phyloP scores from a whole-genome alignment of 2,888 invertebrate species.

The Cheilosia grossa region DNA sequence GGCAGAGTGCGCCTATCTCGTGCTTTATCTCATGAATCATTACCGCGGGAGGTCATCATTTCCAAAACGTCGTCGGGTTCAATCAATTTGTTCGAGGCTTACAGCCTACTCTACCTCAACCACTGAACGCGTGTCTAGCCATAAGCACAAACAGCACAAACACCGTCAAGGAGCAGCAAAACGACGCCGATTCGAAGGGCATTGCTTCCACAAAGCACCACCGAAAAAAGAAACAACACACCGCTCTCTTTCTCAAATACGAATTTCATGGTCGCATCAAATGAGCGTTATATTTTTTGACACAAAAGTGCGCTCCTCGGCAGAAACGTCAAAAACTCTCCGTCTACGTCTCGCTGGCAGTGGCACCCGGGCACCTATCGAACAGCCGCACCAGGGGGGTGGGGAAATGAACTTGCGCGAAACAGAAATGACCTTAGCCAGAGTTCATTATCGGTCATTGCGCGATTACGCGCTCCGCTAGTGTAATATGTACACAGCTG shows the following conservation, averaged over 20 bases:
- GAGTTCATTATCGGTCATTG: conserved; percentile 66
- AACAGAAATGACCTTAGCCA: conserved; percentile 63
- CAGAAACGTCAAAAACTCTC: neutral
- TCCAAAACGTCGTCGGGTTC: neutral
- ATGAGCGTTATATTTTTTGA: conserved; percentile 13
- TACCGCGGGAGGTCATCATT: too few relatives aligned
- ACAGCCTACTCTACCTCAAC: conserved; percentile 37
- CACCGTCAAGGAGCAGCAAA: conserved; percentile 18
- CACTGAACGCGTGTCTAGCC: conserved; percentile 31
- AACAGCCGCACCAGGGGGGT: neutral
- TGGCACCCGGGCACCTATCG: neutral
- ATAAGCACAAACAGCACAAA: conserved; percentile 4
- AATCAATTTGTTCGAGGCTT: conserved; percentile 8
- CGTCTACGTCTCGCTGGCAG: conserved; percentile 6
- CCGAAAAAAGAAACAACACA: neutral
- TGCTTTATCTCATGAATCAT: conserved; percentile 22
- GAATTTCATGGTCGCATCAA: conserved; percentile 16
- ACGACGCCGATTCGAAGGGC: conserved; percentile 22
- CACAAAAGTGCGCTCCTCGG: neutral
- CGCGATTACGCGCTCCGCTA: conserved; percentile 61
- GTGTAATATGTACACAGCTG: conserved; percentile 8
- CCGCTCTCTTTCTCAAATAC: too few relatives aligned
- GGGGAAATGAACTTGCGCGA: conserved; percentile 62
- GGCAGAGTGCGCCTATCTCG: neutral
- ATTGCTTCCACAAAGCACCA: conserved; percentile 9